Evolutionary conservation across 2,888 invertebrate genomes (phyloP), one percentile per base, ranked within the genome.

Genomic region (Volucella zonaria): DNA sequence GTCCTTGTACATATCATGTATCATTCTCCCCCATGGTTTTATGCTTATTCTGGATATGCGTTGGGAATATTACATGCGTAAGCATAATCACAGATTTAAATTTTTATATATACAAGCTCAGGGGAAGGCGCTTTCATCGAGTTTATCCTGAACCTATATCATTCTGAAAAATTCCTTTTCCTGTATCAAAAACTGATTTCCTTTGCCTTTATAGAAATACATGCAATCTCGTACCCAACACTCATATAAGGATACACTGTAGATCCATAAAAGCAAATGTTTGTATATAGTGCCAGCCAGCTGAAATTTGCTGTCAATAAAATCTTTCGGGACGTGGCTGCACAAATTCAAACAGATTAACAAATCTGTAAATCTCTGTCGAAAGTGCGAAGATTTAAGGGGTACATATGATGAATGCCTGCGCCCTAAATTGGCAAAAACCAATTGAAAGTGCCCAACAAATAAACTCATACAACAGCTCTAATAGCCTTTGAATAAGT

Each of bases 81-180:
- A 31, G 79, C 52, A 75, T 82, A 82, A 74, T 70, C 74, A 18
- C 45, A 52, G 74, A 74, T 82, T 83, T 79, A 83, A 79, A 67
- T 79, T 78, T 75, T 62, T 31, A 31, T 31, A 31, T 6, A 66
- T 71, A 54, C 64, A 54, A 62, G 56, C 49, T 14, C 58, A 15
- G 3, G 23, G 73, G 59, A 52, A 52, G 52, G 62, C 42, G 11
- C 54, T 80, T 42, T 67, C 54, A n/a, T 45, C 52, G 54, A 62
- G 8, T 64, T 64, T 54, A 74, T 74, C 58, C 58, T 40, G 38
- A 49, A 56, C 43, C 58, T 54, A 9, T 31, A 38, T 47, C 42
- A 38, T 38, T 54, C 18, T 18, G 6, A n/a, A 23, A 10, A 8
- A 52, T 45, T 56, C 52, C 58, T 15, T 15, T 38, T 47, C 47